phyloP scores from a whole-genome alignment of 2,888 invertebrate species.

The Eupelmus urozonus region DNA sequence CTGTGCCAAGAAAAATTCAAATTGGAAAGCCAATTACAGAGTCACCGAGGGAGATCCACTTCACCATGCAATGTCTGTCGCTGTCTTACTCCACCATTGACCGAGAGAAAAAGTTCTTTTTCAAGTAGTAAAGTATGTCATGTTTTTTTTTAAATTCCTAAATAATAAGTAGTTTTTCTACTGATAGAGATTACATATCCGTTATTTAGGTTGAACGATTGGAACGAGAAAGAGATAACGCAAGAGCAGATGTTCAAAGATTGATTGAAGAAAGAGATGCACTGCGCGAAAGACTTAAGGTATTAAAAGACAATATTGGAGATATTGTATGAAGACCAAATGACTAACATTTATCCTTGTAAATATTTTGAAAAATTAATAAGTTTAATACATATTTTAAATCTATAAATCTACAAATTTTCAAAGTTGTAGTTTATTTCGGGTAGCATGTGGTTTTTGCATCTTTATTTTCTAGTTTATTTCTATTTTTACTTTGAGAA shows the following conservation, averaged over 20 bases:
- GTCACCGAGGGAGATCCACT: slow-evolving; percentile 62
- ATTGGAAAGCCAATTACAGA: slow-evolving; percentile 75
- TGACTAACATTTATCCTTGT: slow-evolving; percentile 20
- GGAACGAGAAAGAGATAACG: slow-evolving; percentile 80
- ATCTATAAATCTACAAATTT: neutral
- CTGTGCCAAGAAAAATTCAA: slow-evolving; percentile 77
- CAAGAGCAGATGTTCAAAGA: slow-evolving; percentile 79
- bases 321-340: slow-evolving; percentile 43
- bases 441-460: neutral
- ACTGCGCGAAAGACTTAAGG: slow-evolving; percentile 80
- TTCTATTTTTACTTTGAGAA: too few species aligned
- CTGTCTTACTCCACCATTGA: slow-evolving; percentile 6
- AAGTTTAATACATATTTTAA: neutral
- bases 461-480: too few species aligned
- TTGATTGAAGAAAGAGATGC: slow-evolving; percentile 82
- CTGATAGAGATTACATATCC: neutral
- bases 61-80: slow-evolving; percentile 65
- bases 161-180: neutral
- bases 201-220: slow-evolving; percentile 71
- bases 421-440: slow-evolving; percentile 1
- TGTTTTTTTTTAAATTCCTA: slow-evolving; percentile 1
- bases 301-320: too few species aligned
- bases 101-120: slow-evolving; percentile 18
- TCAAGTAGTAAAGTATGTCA: neutral
- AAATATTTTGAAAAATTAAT: slow-evolving; percentile 14